Base-by-base conservation (phyloP, 2,797 vertebrate genomes). In the Hyperoplus lanceolatus region DNA sequence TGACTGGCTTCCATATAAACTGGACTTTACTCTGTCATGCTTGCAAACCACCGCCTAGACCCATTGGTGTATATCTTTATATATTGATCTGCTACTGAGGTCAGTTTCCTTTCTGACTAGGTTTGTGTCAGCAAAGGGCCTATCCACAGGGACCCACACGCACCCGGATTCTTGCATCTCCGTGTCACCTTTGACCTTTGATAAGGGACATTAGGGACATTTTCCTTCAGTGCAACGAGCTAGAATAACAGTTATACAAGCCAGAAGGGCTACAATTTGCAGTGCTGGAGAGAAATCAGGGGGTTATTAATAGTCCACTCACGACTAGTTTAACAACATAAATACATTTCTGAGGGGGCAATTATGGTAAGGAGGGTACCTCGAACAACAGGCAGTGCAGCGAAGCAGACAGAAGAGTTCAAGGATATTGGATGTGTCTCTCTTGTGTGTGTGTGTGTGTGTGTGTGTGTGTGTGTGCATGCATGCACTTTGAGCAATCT, bases 181-280 rank as follows among this genome's bases (percentile, higher is more conserved):
- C 60, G 10, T 77, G 82, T 77, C 74, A 85, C 71, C 85, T 86
- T 42, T 75, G 82, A 88, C 81, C 85, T 87, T 79, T 78, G 56
- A 73, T 83, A 65, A 72, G 56, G 75, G 81, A 71, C 76, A 41
- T 87, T 89, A 79, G 71, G 39, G 60, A 82, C 75, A 71, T 45
- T 83, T 57, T 84, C 69, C 70, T 59, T 84, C 65, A 5, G 15
- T 79, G 60, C 63, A 51, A 41, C 41, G 50, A 70, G 66, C 58
- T 83, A 43, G 48, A 43, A 59, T 83, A 85, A 79, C 70, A 78
- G 68, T 50, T 73, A 70, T 53, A 79, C 65, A 29, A 79, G 29
- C 43, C 39, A 73, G 38, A 53, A 57, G 58, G 29, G 75, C 21
- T 70, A 65, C 38, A 71, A 62, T 49, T 54, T 66, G 73, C 70